Conservation (phyloP, 2,888 invertebrate species). For the Choreutis nemorana region DNA sequence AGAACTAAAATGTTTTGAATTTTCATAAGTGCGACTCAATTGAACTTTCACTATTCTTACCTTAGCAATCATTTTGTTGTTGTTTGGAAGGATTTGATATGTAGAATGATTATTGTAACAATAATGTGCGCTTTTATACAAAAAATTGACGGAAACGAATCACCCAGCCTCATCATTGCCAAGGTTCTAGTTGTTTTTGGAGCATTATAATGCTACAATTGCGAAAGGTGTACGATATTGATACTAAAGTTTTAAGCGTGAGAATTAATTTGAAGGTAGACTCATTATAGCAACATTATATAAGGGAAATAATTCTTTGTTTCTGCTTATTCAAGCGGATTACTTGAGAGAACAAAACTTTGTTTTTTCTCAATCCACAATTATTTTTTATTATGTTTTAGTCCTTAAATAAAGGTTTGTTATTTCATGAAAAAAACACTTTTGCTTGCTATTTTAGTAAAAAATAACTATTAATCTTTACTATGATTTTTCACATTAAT, state of each 20-base stretch:
- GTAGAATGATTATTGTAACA: slow-evolving; percentile 28
- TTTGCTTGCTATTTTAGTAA: no score
- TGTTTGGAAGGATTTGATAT: slow-evolving; percentile 9
- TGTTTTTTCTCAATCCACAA: no score
- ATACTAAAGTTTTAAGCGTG: slow-evolving; percentile 20
- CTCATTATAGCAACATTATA: no score
- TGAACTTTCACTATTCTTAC: slow-evolving; percentile 17
- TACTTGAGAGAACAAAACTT: no score
- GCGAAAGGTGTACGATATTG: slow-evolving; percentile 17
- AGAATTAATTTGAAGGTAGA: slow-evolving; percentile 13
- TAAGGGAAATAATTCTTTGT: no score
- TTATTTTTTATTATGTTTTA: no score
- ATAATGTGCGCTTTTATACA: slow-evolving; percentile 37
- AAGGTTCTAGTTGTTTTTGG: slow-evolving; percentile 25
- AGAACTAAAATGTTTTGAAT: background rate
- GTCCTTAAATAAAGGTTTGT: no score
- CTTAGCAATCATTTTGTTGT: slow-evolving; percentile 35
- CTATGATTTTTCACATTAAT: no score
- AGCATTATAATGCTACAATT: slow-evolving; percentile 17
- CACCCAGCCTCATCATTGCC: slow-evolving; percentile 30
- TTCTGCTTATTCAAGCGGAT: no score
- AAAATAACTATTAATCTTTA: no score
- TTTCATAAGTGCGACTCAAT: background rate
- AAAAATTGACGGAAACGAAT: slow-evolving; percentile 26
- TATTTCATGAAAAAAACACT: no score